Conservation (phyloP, 2,113 vertebrate genomes). For the Isichthys henryi region DNA sequence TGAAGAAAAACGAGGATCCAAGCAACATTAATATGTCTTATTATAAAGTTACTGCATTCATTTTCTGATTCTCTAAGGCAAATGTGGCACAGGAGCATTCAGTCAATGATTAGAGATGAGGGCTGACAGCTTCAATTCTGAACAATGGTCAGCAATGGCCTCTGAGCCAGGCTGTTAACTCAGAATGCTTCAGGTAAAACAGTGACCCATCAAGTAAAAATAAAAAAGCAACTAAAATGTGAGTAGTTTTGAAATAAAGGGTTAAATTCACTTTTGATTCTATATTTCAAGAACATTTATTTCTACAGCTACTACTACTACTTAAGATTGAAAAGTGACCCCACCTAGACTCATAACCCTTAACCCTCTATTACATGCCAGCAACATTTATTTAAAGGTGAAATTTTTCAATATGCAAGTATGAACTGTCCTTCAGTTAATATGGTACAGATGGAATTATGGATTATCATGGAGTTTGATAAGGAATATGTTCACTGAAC, state of each 20-base stretch:
- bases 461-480: no score
- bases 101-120: neutral
- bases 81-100: neutral
- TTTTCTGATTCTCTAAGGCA: neutral
- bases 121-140: neutral
- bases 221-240: neutral
- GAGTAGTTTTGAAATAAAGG: neutral
- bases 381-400: neutral
- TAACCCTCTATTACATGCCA: neutral
- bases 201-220: neutral
- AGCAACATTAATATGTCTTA: neutral
- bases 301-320: no score
- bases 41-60: neutral
- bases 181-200: neutral
- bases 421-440: no score
- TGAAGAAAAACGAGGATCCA: conserved; percentile 33
- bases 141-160: neutral
- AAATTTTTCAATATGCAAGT: neutral
- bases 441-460: no score
- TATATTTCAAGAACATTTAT: neutral
- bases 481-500: no score
- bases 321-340: neutral
- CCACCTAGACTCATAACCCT: no score
- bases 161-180: neutral
- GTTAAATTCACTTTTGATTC: neutral